Base-by-base conservation (phyloP, 2,113 vertebrate species). In the Pogonocichla stellata region DNA sequence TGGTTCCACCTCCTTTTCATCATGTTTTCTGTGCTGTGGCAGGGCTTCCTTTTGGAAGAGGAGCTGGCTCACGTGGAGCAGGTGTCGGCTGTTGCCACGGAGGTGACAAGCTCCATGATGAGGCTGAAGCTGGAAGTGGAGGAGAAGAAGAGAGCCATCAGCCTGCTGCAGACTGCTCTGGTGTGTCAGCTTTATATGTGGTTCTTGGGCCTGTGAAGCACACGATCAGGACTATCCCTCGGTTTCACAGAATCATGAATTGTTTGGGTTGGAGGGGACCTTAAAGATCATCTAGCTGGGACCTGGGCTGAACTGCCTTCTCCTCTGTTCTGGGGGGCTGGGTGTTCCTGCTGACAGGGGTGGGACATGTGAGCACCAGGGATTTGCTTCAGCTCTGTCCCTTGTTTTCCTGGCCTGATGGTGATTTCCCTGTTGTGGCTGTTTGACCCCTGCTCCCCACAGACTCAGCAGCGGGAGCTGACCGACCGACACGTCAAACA, bases 381-480 rank as follows among this genome's bases (percentile, higher is more conserved):
- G 60, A 6, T 50, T 42, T 22, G 53, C 16, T 86, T 79, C 53
- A n/a, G 48, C 66, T 56, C 62, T 6, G 12, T 38, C 38, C 8
- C 53, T 66, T 2, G 1, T 69, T 43, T 40, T 31, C 25, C 31
- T 85, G 73, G n/a, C 42, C 64, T 1, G 4, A 0, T 47, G 18
- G 38, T 56, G 33, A 22, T 60, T 56, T 29, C 57, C 28, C 4
- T 6, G 14, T 40, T 2, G 5, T 73, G 83, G 54, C 60, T 80
- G 1, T 90, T 74, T 47, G 38, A 45, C 34, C 42, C 60, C 38
- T 75, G 9, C 45, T 29, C 38, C 40, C 43, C 1, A 3, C 95
- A 99, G 99, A 97, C 98, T 11, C 99, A 99, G 96, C 99, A 99
- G 97, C 98, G 98, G 67, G 99, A 99, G 60, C 98, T 99, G 95